Percentiles rank a stretch among this genome's conserved stretches.
Conservation (phyloP, 2,797 vertebrate species). For the Anguilla megastoma region DNA sequence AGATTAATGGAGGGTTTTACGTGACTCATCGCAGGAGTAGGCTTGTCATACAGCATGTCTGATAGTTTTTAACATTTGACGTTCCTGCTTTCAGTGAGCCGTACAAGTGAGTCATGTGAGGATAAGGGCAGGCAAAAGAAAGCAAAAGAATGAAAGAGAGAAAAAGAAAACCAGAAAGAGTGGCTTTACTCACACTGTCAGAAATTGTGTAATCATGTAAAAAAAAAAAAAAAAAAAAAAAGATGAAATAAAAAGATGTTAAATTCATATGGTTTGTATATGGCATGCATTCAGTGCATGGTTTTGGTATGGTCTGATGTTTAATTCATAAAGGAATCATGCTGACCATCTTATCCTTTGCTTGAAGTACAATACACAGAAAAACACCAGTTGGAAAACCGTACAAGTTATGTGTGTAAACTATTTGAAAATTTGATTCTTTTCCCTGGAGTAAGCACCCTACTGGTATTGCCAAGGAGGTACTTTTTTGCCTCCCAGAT, state of each 20-base stretch:
- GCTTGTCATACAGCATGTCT: background rate
- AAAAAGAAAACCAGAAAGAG: background rate
- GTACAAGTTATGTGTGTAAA: background rate
- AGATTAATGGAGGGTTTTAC: background rate
- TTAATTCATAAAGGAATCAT: background rate
- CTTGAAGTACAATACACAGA: background rate
- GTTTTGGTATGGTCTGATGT: background rate
- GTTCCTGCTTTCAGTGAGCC: background rate
- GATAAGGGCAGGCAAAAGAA: background rate
- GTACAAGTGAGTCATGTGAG: background rate
- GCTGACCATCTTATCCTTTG: background rate
- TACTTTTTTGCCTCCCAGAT: background rate
- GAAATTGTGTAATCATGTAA: background rate
- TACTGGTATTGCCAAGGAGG: background rate
- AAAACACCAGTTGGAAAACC: background rate
- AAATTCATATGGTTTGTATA: no score
- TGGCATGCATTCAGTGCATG: background rate
- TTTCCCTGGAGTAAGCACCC: background rate
- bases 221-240: background rate
- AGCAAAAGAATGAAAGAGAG: background rate
- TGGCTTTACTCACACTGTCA: background rate
- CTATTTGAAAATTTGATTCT: background rate
- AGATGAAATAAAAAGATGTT: no score
- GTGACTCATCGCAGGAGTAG: constrained; percentile 2
- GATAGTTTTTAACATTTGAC: background rate